Percentiles rank a stretch among this genome's conserved stretches.
These are phyloP conservation scores for Megalonaias nervosa DNA, from an alignment of 1,140 invertebrate genomes.

Conservation along the genomic window DNA sequence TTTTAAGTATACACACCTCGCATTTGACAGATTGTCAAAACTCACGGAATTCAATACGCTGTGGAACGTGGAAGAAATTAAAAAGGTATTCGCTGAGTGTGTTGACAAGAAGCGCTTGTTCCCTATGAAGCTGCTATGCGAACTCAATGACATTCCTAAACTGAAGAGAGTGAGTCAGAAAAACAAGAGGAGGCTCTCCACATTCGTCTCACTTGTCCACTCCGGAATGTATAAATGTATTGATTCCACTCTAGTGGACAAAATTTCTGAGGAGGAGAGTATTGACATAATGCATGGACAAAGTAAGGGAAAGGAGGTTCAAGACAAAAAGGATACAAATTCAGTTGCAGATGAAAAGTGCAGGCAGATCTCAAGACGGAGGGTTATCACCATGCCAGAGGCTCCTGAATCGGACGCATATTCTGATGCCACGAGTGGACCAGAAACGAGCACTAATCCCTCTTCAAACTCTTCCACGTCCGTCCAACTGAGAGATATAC, in stretches of 20 bases:
- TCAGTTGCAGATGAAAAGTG: conserved; percentile 9
- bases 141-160: conserved; percentile 40
- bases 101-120: conserved; percentile 50
- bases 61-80: conserved; percentile 68
- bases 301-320: neutral
- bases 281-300: neutral
- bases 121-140: conserved; percentile 33
- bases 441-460: neutral
- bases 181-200: conserved; percentile 38
- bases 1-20: conserved; percentile 70
- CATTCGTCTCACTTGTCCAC: conserved; percentile 28
- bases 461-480: neutral
- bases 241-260: conserved; percentile 15
- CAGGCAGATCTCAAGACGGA: conserved; percentile 1
- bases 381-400: neutral
- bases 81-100: conserved; percentile 60
- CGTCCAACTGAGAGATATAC: conserved; percentile 11
- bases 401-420: neutral
- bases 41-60: conserved; percentile 73
- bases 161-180: conserved; percentile 39
- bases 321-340: neutral
- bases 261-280: conserved; percentile 1
- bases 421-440: neutral
- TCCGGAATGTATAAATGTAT: conserved; percentile 30
- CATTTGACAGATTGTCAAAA: conserved; percentile 70